These are phyloP conservation scores for Phyllotreta striolata DNA, from an alignment of 2,888 invertebrate species.

Conservation along the genomic window DNA sequence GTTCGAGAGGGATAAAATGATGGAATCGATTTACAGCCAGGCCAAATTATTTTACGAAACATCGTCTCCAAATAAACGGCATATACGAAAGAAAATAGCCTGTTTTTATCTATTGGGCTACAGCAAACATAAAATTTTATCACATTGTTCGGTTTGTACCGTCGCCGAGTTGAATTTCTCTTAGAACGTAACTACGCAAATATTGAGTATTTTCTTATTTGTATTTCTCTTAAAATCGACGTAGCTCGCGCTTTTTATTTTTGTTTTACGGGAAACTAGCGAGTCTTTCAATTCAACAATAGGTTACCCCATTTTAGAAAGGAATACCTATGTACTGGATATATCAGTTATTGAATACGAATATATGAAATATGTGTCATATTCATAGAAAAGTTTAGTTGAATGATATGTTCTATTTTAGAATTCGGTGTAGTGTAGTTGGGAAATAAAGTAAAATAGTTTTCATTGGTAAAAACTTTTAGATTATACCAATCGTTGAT, in stretches of 20 bases:
- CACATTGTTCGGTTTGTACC: slow-evolving; percentile 3
- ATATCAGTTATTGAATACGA: too few species aligned
- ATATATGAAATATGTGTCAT: too few species aligned
- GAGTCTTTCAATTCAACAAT: background rate
- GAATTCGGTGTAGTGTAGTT: too few species aligned
- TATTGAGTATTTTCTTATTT: slow-evolving; percentile 12
- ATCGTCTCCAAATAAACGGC: slow-evolving; percentile 4
- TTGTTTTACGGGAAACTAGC: background rate
- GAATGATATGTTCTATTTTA: too few species aligned
- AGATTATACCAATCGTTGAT: too few species aligned
- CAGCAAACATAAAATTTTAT: slow-evolving; percentile 16
- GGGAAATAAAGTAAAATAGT: too few species aligned
- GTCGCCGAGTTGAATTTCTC: slow-evolving; percentile 12
- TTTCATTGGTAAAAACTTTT: too few species aligned
- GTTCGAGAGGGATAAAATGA: background rate
- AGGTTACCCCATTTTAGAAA: too few species aligned
- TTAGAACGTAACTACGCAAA: slow-evolving; percentile 10
- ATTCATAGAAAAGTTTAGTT: too few species aligned
- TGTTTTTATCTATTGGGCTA: slow-evolving; percentile 4
- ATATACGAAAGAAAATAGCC: slow-evolving; percentile 3
- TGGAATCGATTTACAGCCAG: background rate
- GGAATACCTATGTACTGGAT: too few species aligned
- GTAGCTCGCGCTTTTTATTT: background rate
- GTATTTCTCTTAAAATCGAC: slow-evolving; percentile 9
- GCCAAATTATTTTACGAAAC: slow-evolving; percentile 4